Percentiles rank a stretch among this genome's conserved stretches.
Evolutionary conservation across 2,113 vertebrate species (phyloP).

Genomic region (Nicator chloris): DNA sequence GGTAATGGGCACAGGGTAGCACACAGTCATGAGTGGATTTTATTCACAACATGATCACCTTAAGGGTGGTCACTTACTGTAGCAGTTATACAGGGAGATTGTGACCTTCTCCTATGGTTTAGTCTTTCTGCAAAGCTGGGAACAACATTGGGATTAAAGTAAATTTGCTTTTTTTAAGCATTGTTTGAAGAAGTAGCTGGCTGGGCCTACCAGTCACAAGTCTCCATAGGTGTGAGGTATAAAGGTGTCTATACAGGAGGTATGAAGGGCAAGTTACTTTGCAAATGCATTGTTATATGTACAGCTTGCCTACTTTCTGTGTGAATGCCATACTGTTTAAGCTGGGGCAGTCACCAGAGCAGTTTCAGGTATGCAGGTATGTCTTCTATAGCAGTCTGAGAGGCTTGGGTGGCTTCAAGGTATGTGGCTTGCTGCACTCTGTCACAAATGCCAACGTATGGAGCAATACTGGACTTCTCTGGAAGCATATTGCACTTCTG

Average conservation of each 20-base stretch:
- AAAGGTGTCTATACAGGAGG: neutral
- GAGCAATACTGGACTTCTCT: neutral
- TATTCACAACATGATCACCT: neutral
- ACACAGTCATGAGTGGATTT: neutral
- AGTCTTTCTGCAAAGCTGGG: neutral
- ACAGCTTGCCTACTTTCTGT: neutral
- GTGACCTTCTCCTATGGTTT: neutral
- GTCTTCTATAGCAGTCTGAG: neutral
- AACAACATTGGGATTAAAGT: neutral
- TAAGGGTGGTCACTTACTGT: neutral
- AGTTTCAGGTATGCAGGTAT: neutral
- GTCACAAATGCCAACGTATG: neutral
- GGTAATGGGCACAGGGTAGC: neutral
- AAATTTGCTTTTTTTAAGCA: neutral
- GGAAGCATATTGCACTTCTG: neutral
- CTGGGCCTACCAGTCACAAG: neutral
- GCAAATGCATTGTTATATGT: accelerated
- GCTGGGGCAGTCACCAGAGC: neutral
- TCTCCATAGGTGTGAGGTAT: too few species aligned
- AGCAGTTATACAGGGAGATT: neutral
- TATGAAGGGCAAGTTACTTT: neutral
- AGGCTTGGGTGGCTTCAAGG: neutral
- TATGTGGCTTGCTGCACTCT: neutral
- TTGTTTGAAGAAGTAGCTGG: neutral
- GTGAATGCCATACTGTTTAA: neutral